A percentile compares a stretch with the other conserved stretches of the same genome.
phyloP scores from a whole-genome alignment of 2,113 vertebrate species.

The Scytalopus superciliaris region DNA sequence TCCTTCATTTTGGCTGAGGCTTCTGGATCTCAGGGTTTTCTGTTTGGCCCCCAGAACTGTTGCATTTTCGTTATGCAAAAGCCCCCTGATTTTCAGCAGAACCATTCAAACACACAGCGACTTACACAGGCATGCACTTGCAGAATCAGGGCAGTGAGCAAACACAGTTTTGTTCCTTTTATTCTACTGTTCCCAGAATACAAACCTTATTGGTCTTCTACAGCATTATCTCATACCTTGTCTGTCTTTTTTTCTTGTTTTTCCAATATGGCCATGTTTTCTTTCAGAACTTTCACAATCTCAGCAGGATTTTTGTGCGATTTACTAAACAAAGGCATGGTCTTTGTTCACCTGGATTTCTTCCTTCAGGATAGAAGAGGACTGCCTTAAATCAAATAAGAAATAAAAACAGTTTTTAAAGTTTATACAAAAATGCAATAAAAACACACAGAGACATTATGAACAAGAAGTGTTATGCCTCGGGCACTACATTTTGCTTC shows the following conservation, averaged over 20 bases:
- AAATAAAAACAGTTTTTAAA: slow-evolving; percentile 14
- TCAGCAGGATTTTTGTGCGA: slow-evolving; percentile 95
- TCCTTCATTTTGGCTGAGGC: neutral
- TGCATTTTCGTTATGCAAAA: neutral
- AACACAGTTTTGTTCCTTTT: neutral
- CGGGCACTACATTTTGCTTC: neutral
- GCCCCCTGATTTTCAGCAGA: neutral
- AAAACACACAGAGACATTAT: neutral
- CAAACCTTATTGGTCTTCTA: neutral
- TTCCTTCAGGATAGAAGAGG: slow-evolving; percentile 54
- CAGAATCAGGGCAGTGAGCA: neutral
- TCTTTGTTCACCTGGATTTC: slow-evolving; percentile 58
- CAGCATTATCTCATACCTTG: slow-evolving; percentile 80
- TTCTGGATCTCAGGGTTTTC: neutral
- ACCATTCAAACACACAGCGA: neutral
- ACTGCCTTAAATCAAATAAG: slow-evolving; percentile 59
- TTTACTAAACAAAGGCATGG: slow-evolving; percentile 96
- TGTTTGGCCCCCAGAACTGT: neutral
- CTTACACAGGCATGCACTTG: neutral
- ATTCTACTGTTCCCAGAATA: neutral
- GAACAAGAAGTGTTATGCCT: neutral
- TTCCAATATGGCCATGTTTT: slow-evolving; percentile 91
- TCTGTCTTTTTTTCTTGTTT: slow-evolving; percentile 97
- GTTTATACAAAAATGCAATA: neutral
- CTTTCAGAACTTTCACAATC: slow-evolving; percentile 91